These are phyloP conservation scores for Planococcus citri DNA, from an alignment of 1,140 invertebrate species.

Conservation along the genomic window DNA sequence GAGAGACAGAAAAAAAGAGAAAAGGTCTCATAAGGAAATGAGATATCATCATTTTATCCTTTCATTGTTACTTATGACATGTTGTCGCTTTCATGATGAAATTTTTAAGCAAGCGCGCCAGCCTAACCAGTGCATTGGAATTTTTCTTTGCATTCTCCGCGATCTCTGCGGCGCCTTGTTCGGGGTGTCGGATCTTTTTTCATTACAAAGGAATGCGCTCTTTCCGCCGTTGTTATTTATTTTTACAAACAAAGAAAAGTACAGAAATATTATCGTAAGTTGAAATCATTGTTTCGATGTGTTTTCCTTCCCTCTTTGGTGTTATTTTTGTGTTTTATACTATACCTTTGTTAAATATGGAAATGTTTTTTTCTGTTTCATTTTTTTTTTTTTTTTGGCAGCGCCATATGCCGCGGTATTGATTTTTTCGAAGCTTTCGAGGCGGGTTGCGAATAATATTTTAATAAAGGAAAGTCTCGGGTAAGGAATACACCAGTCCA, in stretches of 20 bases:
- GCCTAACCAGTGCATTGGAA: neutral
- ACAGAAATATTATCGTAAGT: neutral
- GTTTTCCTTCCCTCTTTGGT: neutral
- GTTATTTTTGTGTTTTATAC: neutral
- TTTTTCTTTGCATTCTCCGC: neutral
- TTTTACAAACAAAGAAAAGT: neutral
- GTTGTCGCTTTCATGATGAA: neutral
- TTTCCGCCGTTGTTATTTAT: neutral
- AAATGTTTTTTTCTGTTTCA: neutral
- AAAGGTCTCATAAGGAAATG: neutral
- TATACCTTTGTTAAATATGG: neutral
- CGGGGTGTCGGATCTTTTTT: neutral
- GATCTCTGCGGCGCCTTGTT: neutral
- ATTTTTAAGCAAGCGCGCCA: neutral
- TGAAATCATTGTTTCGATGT: conserved; percentile 3
- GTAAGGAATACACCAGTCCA: too few relatives aligned
- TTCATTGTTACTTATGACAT: neutral
- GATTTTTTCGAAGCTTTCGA: too few relatives aligned
- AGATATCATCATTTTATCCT: neutral
- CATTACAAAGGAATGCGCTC: neutral
- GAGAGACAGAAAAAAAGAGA: too few relatives aligned
- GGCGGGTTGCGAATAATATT: neutral
- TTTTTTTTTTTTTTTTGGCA: neutral
- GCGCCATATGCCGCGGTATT: too few relatives aligned
- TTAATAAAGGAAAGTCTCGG: neutral